Conservation (phyloP, 2,888 invertebrate genomes). For the Plebejus argus region DNA sequence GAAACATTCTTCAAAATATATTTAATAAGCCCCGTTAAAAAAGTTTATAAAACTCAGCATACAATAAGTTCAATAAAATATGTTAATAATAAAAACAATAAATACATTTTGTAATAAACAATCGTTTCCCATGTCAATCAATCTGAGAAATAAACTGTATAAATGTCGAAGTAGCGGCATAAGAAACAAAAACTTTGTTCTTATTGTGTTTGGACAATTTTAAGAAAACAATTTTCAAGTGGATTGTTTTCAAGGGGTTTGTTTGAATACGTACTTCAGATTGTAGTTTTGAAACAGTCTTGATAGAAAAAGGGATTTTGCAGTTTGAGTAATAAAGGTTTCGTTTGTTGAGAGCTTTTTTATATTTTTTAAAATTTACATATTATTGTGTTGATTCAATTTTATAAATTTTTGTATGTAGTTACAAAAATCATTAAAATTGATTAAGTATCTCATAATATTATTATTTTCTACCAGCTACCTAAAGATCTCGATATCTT, state of each 20-base stretch:
- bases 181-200: conserved; percentile 59
- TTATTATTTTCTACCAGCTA: no score
- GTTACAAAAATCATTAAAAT: no score
- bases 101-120: conserved; percentile 30
- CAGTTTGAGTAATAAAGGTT: not conserved
- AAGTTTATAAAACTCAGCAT: not conserved
- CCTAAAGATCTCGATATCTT: no score
- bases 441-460: no score
- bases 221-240: conserved; percentile 49
- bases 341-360: no score
- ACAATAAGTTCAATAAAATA: conserved; percentile 24
- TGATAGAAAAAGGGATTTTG: not conserved
- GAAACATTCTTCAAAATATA: not conserved
- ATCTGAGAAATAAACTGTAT: conserved; percentile 55
- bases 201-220: conserved; percentile 22
- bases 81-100: conserved; percentile 34
- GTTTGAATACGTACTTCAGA: conserved; percentile 72
- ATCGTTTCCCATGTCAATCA: conserved; percentile 73
- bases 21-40: not conserved
- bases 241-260: conserved; percentile 65
- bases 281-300: not conserved
- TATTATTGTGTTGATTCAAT: not conserved
- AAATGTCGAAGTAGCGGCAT: conserved; percentile 53
- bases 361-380: no score
- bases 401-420: not conserved